Evolutionary conservation across 1,140 invertebrate species (phyloP).

Genomic region (Sarcophaga peregrina): DNA sequence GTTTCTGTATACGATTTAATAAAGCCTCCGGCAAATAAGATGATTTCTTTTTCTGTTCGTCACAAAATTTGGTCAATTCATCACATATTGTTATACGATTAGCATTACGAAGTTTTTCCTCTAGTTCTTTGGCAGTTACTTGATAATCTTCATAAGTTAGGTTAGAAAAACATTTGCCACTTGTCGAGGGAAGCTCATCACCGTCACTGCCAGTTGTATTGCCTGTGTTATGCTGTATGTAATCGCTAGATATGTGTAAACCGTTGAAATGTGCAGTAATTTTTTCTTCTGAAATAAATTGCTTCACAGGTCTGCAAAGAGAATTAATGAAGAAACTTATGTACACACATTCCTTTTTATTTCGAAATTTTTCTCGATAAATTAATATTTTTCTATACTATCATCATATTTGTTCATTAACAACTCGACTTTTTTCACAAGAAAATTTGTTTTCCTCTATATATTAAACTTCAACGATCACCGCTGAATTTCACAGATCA

Average conservation of each 20-base stretch:
- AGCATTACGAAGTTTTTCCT: conserved; percentile 69
- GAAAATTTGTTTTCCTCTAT: too few species aligned
- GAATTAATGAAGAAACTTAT: background rate
- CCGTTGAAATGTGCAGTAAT: conserved; percentile 81
- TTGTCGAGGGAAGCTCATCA: conserved; percentile 29
- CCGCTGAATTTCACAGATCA: too few species aligned
- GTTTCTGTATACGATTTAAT: conserved; percentile 71
- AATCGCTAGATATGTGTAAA: conserved; percentile 74
- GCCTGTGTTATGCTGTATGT: conserved; percentile 57
- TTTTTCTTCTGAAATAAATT: conserved; percentile 83
- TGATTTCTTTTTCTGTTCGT: conserved; percentile 66
- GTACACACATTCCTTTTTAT: background rate
- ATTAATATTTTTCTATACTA: too few species aligned
- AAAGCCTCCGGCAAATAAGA: conserved; percentile 56
- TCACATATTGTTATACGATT: conserved; percentile 75
- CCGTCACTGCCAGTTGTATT: background rate
- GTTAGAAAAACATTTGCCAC: conserved; percentile 47
- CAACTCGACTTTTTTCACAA: too few species aligned
- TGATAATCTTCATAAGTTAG: conserved; percentile 51
- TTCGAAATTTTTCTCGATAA: background rate
- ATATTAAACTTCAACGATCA: too few species aligned
- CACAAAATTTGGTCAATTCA: conserved; percentile 71
- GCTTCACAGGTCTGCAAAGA: conserved; percentile 72
- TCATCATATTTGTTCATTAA: too few species aligned
- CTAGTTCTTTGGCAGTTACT: conserved; percentile 65